Base-by-base conservation (phyloP, 1,140 invertebrate genomes). In the Dendroctonus valens region DNA sequence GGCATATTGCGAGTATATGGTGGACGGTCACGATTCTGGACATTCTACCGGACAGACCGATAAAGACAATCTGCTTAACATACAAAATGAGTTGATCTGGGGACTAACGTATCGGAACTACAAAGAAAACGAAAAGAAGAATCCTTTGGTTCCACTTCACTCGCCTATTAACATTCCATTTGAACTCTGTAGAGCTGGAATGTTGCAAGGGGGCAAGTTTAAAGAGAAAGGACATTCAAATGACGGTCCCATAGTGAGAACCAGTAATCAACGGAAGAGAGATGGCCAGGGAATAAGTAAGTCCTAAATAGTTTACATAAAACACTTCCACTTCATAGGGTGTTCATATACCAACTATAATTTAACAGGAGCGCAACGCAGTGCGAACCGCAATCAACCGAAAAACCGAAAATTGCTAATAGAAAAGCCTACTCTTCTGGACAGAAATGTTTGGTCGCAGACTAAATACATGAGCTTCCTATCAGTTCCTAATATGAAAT, bases 391-490 rank as follows among this genome's bases (percentile, higher is more conserved):
- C 26, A 41, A 8, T 9, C 59, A 40, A 66, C 37, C 61, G 42
- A 60, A 15, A 51, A 53, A 41, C 39, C 41, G 52, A 15, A 41
- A 41, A 15, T 5, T 5, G 6, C 42, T 5, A 38, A 40, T 41
- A 52, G 41, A 59, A n/a, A 55, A 60, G 41, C 57, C 68, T 8
- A 37, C 64, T 0, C 44, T 69, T 46, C 46, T 71, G 44, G 71
- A 74, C 8, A 64, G 68, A 55, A 68, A 55, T 46, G 67, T 69
- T 7, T 59, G 70, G 57, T 54, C 69, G 6, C 70, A 74, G 65
- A 65, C 61, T n/a, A 57, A 73, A 57, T 74, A 74, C 48, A 71
- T 71, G 68, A 61, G 69, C 11, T 65, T 60, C 39, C 44, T 74
- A 46, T 61, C 73, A 0, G 68, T 67, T 12, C 73, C 73, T 7